A percentile compares a stretch with the other conserved stretches of the same genome.
Evolutionary conservation across 2,888 invertebrate species (phyloP).

Genomic region (Patella pellucida): DNA sequence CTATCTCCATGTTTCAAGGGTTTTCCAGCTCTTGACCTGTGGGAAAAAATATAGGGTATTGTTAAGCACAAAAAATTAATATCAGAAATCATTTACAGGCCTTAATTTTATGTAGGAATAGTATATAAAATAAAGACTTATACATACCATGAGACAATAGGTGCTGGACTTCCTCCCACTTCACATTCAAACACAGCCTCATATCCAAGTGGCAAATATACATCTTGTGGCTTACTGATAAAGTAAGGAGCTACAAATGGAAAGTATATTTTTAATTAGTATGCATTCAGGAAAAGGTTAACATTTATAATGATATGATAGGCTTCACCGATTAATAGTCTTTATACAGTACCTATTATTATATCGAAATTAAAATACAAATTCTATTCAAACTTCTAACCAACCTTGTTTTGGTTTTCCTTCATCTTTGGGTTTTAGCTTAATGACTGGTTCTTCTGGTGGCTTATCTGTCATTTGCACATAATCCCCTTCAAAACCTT

Average conservation of each 20-base stretch:
- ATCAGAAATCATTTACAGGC: not conserved
- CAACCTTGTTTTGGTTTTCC: not conserved
- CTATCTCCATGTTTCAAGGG: conserved; percentile 83
- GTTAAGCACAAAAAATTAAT: not conserved
- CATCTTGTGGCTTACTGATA: conserved; percentile 43
- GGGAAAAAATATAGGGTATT: not conserved
- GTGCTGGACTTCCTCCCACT: conserved; percentile 54
- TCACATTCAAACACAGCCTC: conserved; percentile 59
- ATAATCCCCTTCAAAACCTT: conserved; percentile 58
- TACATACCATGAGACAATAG: conserved; percentile 64
- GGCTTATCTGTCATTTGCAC: conserved; percentile 38
- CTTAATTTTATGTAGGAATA: too few relatives aligned
- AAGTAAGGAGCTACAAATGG: conserved; percentile 30
- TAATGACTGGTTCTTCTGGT: not conserved
- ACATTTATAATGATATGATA: not conserved
- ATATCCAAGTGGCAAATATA: conserved; percentile 52
- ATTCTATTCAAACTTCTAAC: too few relatives aligned
- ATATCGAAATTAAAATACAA: too few relatives aligned
- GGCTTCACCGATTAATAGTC: not conserved
- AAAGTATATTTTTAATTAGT: too few relatives aligned
- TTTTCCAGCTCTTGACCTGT: conserved; percentile 84
- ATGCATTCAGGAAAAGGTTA: too few relatives aligned
- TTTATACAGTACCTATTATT: not conserved
- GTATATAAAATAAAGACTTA: too few relatives aligned
- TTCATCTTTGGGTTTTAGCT: not conserved